phyloP scores from a whole-genome alignment of 2,797 vertebrate genomes.

The Myotis findleyi region DNA sequence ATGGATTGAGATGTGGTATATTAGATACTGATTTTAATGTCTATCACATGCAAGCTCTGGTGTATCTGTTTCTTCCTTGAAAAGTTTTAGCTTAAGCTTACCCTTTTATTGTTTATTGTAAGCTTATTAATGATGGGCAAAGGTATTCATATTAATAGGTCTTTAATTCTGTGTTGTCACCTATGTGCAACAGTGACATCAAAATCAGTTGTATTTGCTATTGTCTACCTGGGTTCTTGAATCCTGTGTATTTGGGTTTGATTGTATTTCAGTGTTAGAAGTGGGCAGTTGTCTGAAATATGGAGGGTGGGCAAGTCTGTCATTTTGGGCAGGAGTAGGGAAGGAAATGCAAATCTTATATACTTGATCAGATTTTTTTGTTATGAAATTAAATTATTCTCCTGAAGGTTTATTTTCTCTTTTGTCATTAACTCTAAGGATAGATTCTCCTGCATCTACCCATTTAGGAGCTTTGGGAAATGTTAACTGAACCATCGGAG shows the following conservation, averaged over 20 bases:
- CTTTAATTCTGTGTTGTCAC: not conserved
- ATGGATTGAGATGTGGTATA: not conserved
- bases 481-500: not conserved
- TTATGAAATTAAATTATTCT: conserved; percentile 8
- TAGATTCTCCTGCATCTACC: not conserved
- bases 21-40: not conserved
- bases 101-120: not conserved
- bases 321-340: not conserved
- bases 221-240: not conserved
- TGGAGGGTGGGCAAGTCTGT: not conserved
- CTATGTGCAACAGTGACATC: not conserved
- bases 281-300: conserved; percentile 11
- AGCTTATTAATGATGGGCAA: not conserved
- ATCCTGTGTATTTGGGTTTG: not conserved
- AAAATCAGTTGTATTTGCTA: not conserved
- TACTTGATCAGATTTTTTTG: not conserved
- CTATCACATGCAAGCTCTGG: not conserved
- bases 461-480: not conserved
- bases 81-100: not conserved
- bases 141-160: not conserved
- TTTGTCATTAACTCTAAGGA: not conserved
- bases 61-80: not conserved
- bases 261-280: conserved; percentile 10
- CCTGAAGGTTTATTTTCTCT: not conserved
- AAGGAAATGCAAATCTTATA: not conserved